Evolutionary conservation across 2,113 vertebrate genomes (phyloP), one percentile per base, ranked within the genome.

Genomic region (Crypturellus undulatus): DNA sequence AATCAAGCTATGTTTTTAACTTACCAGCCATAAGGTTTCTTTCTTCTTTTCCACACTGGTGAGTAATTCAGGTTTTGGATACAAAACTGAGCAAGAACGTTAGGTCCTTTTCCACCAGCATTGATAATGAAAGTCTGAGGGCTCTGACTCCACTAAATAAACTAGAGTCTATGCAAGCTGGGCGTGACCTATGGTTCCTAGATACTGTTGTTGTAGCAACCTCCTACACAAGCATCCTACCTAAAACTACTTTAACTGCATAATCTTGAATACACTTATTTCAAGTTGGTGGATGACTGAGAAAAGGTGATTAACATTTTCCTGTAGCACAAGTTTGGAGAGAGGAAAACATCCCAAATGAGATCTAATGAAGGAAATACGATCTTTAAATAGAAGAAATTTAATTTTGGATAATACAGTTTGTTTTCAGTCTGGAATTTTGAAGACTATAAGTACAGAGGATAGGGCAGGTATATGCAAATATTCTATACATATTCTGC

Each of bases 11-110:
- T 6, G 51, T 36, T 62, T 63, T 62, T 38, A 87, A 91, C 93
- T 97, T 91, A 94, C 94, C 96, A 1, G 81, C 93, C 94, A 94
- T 97, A 20, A 67, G 45, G 76, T 70, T 94, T 87, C 79, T 64
- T 87, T 91, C 93, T 89, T 94, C 95, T 94, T 79, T 79, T 79
- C 91, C 75, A 25, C 87, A 25, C 63, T 70, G 25, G 68, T 28
- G 42, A 0, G 34, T 73, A 65, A 75, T 42, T 97, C 87, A 94
- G 82, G 6, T 65, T 92, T 85, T 0, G 3, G 89, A 45, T 73
- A 54, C 42, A 60, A 70, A 82, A 47, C 60, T 4, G 13, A 32
- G 45, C 54, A 42, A 79, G 84, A 60, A 6, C 60, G 64, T 75
- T 67, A 79, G 90, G 42, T 72, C 90, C 60, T 93, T 90, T 92